Base-by-base conservation (phyloP, 2,113 vertebrate species). In the Notarius quadriscutis region DNA sequence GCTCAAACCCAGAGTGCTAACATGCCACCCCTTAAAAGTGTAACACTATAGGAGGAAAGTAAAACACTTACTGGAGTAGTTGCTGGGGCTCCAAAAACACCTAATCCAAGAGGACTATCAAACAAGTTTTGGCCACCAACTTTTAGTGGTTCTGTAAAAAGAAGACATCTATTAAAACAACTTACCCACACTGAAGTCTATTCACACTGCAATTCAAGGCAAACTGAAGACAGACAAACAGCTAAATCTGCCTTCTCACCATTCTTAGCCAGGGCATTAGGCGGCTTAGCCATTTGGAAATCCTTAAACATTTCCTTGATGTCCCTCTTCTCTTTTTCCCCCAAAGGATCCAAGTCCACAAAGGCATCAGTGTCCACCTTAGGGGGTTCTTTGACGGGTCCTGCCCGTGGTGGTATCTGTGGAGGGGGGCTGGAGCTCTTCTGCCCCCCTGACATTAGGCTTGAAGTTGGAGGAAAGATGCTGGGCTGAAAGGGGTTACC, bases 261-360 rank as follows among this genome's bases (percentile, higher is more conserved):
- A 89, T 92, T 95, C 85, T 96, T 95, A 0, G 95, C 94, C 9
- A 96, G 95, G 9, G 96, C 92, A 1, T 94, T 93, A 20, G 96
- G 96, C 22, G 94, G 96, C 65, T 96, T 96, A 60, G 94, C 93
- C 90, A 97, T 90, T 53, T 96, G 96, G 87, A 97, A 96, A 90
- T 96, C 96, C 93, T 96, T 97, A 90, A 97, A 97, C 96, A 97
- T 96, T 86, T 97, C 95, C 85, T 95, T 97, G 41, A 97, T 80
- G 34, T 91, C 90, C 84, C 95, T 97, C 82, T 94, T 93, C 87
- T 96, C 96, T 91, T 92, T 96, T 81, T 96, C 96, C 12, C 95
- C 96, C 27, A 97, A 95, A 1, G 96, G 96, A 90, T 97, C 96
- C 91, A 97, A 88, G 89, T 93, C 96, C 84, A 94, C 92, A 91